These are phyloP conservation scores for Montipora capricornis DNA, from an alignment of 64 coral and sea anemone species.

Conservation along the genomic window DNA sequence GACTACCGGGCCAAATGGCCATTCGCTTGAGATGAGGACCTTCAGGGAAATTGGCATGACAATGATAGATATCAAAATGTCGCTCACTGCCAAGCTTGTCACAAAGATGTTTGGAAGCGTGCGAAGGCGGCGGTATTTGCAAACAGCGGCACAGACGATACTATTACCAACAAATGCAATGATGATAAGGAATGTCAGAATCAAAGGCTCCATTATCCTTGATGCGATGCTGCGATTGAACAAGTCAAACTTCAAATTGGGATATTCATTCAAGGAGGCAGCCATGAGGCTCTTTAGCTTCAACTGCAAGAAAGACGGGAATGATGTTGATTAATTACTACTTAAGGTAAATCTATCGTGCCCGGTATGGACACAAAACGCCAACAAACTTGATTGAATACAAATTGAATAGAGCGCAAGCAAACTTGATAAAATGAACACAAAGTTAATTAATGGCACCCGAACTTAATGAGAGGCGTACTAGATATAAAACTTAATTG, in stretches of 20 bases:
- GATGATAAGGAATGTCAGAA: conserved; percentile 45
- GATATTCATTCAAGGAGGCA: conserved; percentile 67
- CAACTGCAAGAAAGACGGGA: neutral
- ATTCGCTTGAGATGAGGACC: conserved; percentile 44
- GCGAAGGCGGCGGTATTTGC: conserved; percentile 11
- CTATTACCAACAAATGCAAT: conserved; percentile 34
- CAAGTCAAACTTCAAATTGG: conserved; percentile 18
- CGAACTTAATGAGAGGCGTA: too few relatives aligned
- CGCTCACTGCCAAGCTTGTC: conserved; percentile 56
- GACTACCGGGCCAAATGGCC: conserved; percentile 45
- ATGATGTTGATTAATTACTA: too few relatives aligned
- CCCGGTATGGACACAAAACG: too few relatives aligned
- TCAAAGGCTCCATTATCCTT: neutral
- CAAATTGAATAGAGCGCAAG: too few relatives aligned
- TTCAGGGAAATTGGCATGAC: conserved; percentile 60
- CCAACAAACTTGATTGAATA: too few relatives aligned
- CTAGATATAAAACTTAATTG: too few relatives aligned
- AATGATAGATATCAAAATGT: conserved; percentile 54
- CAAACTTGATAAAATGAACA: too few relatives aligned
- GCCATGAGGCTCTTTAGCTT: neutral
- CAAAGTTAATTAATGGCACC: too few relatives aligned
- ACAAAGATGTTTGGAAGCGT: conserved; percentile 64
- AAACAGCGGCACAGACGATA: conserved; percentile 34
- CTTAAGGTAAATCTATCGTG: too few relatives aligned
- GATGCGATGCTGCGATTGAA: neutral